phyloP scores from a whole-genome alignment of 2,888 invertebrate genomes.

The Idaea dimidiata region DNA sequence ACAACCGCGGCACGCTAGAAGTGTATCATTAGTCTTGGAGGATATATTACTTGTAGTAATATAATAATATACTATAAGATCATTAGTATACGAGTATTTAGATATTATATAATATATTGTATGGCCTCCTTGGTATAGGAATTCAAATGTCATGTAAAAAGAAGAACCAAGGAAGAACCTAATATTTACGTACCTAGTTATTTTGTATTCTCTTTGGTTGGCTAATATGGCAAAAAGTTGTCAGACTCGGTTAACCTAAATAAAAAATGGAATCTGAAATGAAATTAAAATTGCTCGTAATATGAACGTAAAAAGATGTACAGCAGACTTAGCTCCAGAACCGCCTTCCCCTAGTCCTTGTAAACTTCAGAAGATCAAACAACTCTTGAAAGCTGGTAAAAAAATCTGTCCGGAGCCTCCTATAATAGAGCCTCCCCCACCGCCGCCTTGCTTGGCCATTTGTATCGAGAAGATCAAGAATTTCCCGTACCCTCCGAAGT shows the following conservation, averaged over 20 bases:
- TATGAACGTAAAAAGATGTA: conserved; percentile 55
- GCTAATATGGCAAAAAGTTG: not conserved
- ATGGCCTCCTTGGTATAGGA: too few relatives aligned
- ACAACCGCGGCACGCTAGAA: too few relatives aligned
- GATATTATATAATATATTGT: too few relatives aligned
- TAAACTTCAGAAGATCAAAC: conserved; percentile 40
- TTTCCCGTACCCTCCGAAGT: conserved; percentile 29
- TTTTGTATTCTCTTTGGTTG: too few relatives aligned
- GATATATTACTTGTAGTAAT: too few relatives aligned
- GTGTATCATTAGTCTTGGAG: too few relatives aligned
- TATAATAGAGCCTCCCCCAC: conserved; percentile 32
- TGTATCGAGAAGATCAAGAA: conserved; percentile 63
- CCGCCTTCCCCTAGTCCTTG: conserved; percentile 46
- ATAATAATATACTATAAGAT: too few relatives aligned
- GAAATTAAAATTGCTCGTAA: conserved; percentile 20
- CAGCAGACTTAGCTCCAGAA: conserved; percentile 38
- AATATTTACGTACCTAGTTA: too few relatives aligned
- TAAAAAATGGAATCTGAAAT: conserved; percentile 4
- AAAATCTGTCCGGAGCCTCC: conserved; percentile 48
- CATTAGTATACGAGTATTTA: too few relatives aligned
- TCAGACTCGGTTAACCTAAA: not conserved
- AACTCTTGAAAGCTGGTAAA: conserved; percentile 44
- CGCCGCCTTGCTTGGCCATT: conserved; percentile 44
- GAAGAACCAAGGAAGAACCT: too few relatives aligned
- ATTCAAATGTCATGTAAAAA: too few relatives aligned